Evolutionary conservation across 1,140 invertebrate genomes (phyloP).

Genomic region (Aphaenogaster rudis): DNA sequence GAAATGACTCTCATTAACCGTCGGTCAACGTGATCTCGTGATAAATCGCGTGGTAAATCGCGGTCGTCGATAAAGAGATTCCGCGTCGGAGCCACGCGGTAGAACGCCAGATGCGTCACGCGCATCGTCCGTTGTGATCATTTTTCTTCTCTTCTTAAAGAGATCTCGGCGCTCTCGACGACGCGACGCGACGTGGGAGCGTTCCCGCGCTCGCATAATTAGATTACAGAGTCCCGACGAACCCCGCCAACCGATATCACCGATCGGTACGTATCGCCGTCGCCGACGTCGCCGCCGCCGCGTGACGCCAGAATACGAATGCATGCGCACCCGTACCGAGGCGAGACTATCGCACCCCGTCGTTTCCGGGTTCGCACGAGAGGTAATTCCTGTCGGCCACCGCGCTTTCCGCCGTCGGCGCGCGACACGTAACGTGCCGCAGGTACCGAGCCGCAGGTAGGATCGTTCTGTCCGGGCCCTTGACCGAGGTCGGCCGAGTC

Average conservation of each 20-base stretch:
- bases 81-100: neutral
- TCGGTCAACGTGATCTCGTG: no score
- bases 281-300: neutral
- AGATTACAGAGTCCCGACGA: neutral
- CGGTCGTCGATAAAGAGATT: neutral
- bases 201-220: neutral
- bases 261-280: conserved; percentile 17
- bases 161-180: no score
- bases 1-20: no score
- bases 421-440: neutral
- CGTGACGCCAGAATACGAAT: conserved; percentile 13
- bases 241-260: neutral
- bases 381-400: neutral
- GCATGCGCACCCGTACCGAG: no score
- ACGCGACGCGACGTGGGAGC: no score
- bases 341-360: no score
- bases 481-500: conserved; percentile 23
- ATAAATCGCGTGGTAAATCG: neutral
- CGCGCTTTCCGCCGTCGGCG: neutral
- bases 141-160: no score
- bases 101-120: neutral
- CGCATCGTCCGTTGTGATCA: no score
- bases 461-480: neutral
- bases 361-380: neutral
- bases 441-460: conserved; percentile 6